Evolutionary conservation across 2,888 invertebrate genomes (phyloP), one percentile per base, ranked within the genome.

Genomic region (Esperia sulphurella): DNA sequence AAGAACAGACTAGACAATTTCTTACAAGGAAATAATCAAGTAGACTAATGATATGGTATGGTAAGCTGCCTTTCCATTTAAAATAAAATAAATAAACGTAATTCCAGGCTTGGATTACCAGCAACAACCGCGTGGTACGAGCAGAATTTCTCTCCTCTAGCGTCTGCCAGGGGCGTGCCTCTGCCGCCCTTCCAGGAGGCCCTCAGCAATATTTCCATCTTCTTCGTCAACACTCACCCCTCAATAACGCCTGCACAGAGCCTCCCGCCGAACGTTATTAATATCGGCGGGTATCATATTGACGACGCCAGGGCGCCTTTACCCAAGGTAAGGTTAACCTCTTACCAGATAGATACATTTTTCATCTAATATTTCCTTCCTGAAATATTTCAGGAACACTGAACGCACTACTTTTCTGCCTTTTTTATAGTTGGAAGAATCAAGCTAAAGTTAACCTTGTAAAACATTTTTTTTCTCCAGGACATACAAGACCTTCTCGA

Each of bases 251-350:
- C 64, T 0, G 63, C 75, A 0, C 55, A 60, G 39, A 66, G 65
- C 29, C 30, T 72, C 4, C 80, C 83, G 0, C 75, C 80, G 0
- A 83, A 83, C 14, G 77, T 75, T 0, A 48, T 83, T 0, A 69
- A 75, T 1, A 66, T 84, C 0, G 83, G 66, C 1, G 83, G 83
- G 0, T 83, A 71, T 41, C 82, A 83, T 49, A 78, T 81, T 2
- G 66, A 71, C 1, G 72, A 76, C 3, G 52, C 62, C 0, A 50
- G 58, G 0, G 60, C 68, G 0, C 65, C 75, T 0, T 49, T 83
- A 10, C 81, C 83, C 0, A 70, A 82, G 75, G 83, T 83, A 63
- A 45, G n/a, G n/a, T n/a, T n/a, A n/a, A n/a, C n/a, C n/a, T n/a
- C n/a, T n/a, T n/a, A n/a, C n/a, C n/a, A n/a, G n/a, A n/a, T n/a